A percentile compares a stretch with the other conserved stretches of the same genome.
These are phyloP conservation scores for Gopherus evgoodei DNA, from an alignment of 2,113 vertebrate species.

Conservation along the genomic window DNA sequence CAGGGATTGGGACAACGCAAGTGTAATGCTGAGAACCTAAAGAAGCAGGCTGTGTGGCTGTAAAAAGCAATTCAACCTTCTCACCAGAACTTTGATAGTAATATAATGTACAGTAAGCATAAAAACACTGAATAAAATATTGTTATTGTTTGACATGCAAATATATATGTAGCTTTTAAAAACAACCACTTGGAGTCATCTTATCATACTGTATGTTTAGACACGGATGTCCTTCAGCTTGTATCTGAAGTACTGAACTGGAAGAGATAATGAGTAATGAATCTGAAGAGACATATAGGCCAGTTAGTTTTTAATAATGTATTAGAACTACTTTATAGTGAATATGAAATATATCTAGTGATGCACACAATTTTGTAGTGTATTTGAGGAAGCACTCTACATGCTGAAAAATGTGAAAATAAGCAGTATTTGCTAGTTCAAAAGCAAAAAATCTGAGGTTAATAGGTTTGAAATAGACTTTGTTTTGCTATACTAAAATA, in stretches of 20 bases:
- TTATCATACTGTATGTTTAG: neutral
- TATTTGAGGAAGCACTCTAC: neutral
- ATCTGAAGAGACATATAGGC: conserved; percentile 9
- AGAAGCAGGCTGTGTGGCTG: conserved; percentile 46
- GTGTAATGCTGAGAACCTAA: conserved; percentile 13
- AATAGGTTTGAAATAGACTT: neutral
- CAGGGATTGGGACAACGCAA: conserved; percentile 56
- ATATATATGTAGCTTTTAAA: conserved; percentile 20
- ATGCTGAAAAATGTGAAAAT: neutral
- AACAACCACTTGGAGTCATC: neutral
- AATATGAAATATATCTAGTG: neutral
- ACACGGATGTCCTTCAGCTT: neutral
- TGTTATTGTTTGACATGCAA: neutral
- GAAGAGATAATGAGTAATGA: conserved; percentile 1
- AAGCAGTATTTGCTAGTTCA: neutral
- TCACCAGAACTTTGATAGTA: conserved; percentile 5
- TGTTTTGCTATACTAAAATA: neutral
- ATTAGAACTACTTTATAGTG: neutral
- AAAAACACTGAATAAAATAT: conserved; percentile 13
- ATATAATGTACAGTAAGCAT: neutral
- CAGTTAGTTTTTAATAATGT: conserved; percentile 15
- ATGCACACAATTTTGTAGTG: neutral
- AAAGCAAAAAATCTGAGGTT: neutral
- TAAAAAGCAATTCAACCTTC: conserved; percentile 37
- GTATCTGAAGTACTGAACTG: neutral